A percentile compares a stretch with the other conserved stretches of the same genome.
These are phyloP conservation scores for Heteractis magnifica DNA, from an alignment of 92 coral and sea anemone species.

Conservation along the genomic window DNA sequence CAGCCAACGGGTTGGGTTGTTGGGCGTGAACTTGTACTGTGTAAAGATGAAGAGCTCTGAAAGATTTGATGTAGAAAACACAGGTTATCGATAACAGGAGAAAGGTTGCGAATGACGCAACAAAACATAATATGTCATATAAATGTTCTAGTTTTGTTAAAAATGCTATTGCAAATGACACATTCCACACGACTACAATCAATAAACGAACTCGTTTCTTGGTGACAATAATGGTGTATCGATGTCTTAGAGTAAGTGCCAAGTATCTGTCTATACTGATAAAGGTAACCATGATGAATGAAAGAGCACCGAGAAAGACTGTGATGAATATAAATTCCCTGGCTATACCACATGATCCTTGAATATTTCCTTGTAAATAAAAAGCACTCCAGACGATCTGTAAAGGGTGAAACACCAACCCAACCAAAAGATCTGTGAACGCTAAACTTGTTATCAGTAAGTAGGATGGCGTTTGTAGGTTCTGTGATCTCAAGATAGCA, in stretches of 20 bases:
- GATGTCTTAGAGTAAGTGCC: conserved; percentile 39
- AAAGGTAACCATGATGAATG: conserved; percentile 17
- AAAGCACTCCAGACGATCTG: conserved; percentile 4
- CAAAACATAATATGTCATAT: background rate
- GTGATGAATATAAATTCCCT: conserved; percentile 14
- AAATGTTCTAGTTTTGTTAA: background rate
- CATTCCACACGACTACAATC: conserved; percentile 31
- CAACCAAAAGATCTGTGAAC: conserved; percentile 45
- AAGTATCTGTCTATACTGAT: conserved; percentile 51
- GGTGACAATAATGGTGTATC: conserved; percentile 35
- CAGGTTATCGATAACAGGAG: background rate
- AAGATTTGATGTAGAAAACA: conserved; percentile 21
- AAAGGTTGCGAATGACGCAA: background rate
- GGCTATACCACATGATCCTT: conserved; percentile 19
- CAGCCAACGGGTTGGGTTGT: conserved; percentile 25
- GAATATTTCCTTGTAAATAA: conserved; percentile 2
- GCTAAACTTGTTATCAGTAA: conserved; percentile 50
- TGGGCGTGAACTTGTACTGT: conserved; percentile 24
- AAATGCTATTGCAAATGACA: background rate
- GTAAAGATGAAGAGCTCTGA: conserved; percentile 24
- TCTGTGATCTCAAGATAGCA: conserved; percentile 23
- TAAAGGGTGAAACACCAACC: conserved; percentile 33
- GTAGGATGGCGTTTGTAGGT: conserved; percentile 49
- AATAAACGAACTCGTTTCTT: conserved; percentile 32
- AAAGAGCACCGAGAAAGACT: conserved; percentile 8